A percentile compares a stretch with the other conserved stretches of the same genome.
phyloP scores from a whole-genome alignment of 2,888 invertebrate genomes.

The Clostera curtula region DNA sequence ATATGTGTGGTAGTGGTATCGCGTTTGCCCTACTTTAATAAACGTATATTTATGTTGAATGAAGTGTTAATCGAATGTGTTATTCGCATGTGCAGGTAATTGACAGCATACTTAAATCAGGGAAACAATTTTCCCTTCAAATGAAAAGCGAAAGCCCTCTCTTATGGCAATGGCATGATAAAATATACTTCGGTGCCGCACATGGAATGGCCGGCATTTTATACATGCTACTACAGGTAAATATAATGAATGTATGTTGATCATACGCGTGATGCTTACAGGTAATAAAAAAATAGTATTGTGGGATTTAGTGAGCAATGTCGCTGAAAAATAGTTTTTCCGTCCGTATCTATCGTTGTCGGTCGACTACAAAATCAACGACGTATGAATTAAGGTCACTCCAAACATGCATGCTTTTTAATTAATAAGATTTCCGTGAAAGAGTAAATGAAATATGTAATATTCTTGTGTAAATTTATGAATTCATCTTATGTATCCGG shows the following conservation, averaged over 20 bases:
- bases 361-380: too few species aligned
- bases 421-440: too few species aligned
- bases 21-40: neutral
- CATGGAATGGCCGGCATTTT: conserved; percentile 92
- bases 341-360: too few species aligned
- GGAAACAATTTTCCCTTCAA: conserved; percentile 73
- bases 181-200: conserved; percentile 90
- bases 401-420: too few species aligned
- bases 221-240: conserved; percentile 85
- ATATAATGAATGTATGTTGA: conserved; percentile 10
- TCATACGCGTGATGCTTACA: neutral
- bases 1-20: too few species aligned
- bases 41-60: neutral
- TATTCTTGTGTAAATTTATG: too few species aligned
- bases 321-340: too few species aligned
- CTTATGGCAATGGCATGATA: conserved; percentile 91
- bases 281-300: too few species aligned
- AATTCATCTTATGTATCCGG: too few species aligned
- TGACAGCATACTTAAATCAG: conserved; percentile 75
- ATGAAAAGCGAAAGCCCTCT: conserved; percentile 77
- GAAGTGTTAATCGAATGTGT: neutral
- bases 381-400: too few species aligned
- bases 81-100: conserved; percentile 71
- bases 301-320: too few species aligned
- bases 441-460: too few species aligned